phyloP scores from a whole-genome alignment of 2,888 invertebrate species.

The Tachina grossa region DNA sequence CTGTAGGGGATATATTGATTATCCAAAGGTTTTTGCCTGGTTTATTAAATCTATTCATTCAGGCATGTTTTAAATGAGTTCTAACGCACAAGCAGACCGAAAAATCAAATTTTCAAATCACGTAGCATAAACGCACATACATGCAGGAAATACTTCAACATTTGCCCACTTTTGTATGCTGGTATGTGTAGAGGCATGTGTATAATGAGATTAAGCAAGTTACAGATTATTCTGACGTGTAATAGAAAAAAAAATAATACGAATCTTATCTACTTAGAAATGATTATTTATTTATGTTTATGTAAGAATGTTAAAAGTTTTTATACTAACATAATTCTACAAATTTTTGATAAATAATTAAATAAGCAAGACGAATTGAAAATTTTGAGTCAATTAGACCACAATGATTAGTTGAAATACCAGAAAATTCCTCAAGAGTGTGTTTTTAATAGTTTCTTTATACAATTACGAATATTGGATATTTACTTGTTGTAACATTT shows the following conservation, averaged over 20 bases:
- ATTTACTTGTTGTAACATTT: too few species aligned
- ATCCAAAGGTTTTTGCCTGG: background rate
- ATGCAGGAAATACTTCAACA: background rate
- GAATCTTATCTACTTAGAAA: background rate
- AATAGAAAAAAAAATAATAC: background rate
- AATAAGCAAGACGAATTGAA: too few species aligned
- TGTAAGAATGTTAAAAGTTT: background rate
- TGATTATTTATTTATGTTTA: background rate
- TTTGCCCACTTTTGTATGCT: background rate
- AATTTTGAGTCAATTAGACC: too few species aligned
- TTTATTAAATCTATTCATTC: conserved; percentile 13
- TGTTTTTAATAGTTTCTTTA: too few species aligned
- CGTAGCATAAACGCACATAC: conserved; percentile 5
- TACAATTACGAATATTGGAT: too few species aligned
- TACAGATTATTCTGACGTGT: background rate
- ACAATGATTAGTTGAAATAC: too few species aligned
- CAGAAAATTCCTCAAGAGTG: too few species aligned
- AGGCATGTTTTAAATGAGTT: background rate
- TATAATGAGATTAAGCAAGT: background rate
- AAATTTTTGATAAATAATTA: too few species aligned
- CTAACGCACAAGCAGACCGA: background rate
- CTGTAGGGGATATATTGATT: background rate
- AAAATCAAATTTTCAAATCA: conserved; percentile 44
- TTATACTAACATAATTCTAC: too few species aligned
- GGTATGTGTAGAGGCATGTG: background rate